Evolutionary conservation across 2,797 vertebrate species (phyloP).

Genomic region (Rhynchotus rufescens): DNA sequence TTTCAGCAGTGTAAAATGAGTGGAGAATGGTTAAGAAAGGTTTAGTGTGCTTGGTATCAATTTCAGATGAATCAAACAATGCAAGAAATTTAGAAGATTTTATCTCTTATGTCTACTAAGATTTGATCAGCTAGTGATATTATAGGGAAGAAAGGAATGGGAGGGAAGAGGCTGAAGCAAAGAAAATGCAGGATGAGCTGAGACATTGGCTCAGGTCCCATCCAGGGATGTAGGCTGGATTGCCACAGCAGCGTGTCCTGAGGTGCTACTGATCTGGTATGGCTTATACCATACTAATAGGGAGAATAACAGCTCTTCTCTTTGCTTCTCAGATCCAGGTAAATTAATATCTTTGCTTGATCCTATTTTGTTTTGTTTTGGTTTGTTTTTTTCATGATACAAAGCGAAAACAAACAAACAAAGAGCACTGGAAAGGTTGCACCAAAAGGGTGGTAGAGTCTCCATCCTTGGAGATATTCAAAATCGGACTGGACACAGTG

Average conservation of each 20-base stretch:
- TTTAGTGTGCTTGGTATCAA: constrained; percentile 1
- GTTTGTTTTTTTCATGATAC: neutral
- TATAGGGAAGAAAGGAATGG: neutral
- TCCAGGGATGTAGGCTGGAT: rapidly evolving
- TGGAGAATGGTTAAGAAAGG: constrained; percentile 20
- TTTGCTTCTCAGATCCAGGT: neutral
- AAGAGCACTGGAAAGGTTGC: neutral
- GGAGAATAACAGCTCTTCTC: neutral
- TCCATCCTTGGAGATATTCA: neutral
- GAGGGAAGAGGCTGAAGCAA: neutral
- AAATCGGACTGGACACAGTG: neutral
- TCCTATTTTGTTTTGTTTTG: no score
- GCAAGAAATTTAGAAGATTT: neutral
- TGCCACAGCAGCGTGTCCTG: neutral
- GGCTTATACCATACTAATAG: neutral
- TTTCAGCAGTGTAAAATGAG: constrained; percentile 45
- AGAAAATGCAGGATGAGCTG: neutral
- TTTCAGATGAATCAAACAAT: neutral
- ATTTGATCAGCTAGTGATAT: neutral
- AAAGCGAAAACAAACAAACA: neutral
- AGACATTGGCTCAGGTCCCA: rapidly evolving
- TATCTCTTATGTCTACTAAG: neutral
- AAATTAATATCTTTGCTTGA: neutral
- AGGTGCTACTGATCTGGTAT: neutral
- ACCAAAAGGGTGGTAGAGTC: neutral